phyloP scores from a whole-genome alignment of 2,113 vertebrate genomes.

The Probosciger aterrimus region DNA sequence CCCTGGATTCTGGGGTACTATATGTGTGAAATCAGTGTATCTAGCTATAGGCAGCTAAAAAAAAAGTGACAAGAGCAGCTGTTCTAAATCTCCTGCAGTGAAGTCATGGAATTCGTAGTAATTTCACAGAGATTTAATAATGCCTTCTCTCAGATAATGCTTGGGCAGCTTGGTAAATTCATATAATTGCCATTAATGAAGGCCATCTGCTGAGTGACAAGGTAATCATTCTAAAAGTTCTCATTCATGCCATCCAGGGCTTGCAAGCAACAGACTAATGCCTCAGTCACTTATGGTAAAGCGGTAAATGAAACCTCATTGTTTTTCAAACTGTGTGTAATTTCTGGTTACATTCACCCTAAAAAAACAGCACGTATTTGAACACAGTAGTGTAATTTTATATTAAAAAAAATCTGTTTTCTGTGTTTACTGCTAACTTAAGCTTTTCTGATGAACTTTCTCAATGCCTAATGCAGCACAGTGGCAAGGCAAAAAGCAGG shows the following conservation, averaged over 20 bases:
- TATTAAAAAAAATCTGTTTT: background rate
- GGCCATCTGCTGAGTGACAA: conserved; percentile 40
- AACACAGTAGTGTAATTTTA: background rate
- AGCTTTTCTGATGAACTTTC: background rate
- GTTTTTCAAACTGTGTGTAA: background rate
- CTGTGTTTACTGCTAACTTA: background rate
- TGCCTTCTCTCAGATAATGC: conserved; percentile 33
- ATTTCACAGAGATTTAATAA: conserved; percentile 22
- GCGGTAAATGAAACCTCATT: background rate
- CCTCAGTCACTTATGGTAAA: background rate
- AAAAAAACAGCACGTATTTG: background rate
- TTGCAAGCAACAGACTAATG: background rate
- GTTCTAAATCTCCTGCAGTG: conserved; percentile 33
- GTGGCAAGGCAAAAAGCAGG: background rate
- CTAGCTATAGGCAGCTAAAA: conserved; percentile 3
- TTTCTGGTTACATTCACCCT: background rate
- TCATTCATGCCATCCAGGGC: background rate
- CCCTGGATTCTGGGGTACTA: background rate
- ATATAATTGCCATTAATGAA: conserved; percentile 50
- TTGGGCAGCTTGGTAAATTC: conserved; percentile 4
- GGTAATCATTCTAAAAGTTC: conserved; percentile 29
- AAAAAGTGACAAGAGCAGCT: conserved; percentile 40
- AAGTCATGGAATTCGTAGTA: conserved; percentile 48
- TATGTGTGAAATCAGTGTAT: conserved; percentile 15
- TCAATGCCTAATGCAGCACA: background rate